Base-by-base conservation (phyloP, 2,888 invertebrate species). In the Heliconius ismenius region DNA sequence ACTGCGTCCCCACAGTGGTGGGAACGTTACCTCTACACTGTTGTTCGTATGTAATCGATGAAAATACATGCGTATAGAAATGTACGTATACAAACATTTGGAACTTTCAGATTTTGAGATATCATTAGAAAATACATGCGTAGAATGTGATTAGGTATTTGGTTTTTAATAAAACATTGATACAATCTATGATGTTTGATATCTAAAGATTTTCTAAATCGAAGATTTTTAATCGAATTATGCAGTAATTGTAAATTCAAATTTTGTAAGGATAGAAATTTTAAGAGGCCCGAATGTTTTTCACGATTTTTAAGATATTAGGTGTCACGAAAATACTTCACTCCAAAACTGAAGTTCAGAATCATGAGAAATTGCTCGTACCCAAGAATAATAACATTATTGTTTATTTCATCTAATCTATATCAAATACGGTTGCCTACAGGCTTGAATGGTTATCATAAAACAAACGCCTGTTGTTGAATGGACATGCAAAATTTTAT, bases 401-500 rank as follows among this genome's bases (percentile, higher is more conserved):
- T 60, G 2, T 70, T 32, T 69, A 58, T 21, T 60, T 67, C 68
- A 69, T 68, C 76, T 77, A 80, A 79, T 74, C 43, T 76, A 78
- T 74, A 68, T 39, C 65, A 83, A 78, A 79, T 76, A 79, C 68
- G 62, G 76, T 67, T 78, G 78, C 89, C 89, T 82, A 78, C 78
- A 85, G 90, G 90, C 87, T 79, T 82, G 86, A 89, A 87, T 86
- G 89, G 88, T 88, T 87, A 86, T 87, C 84, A 89, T 89, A 92
- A 91, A 91, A 90, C 91, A 91, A 90, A 89, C 84, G 84, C 86
- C 87, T 88, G 90, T 84, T 85, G 88, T 88, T 86, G 88, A 89
- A 92, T 90, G 89, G 88, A 89, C 89, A 88, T 88, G 91, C 89
- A 88, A 91, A 91, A 91, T 91, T 92, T 93, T 93, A 94, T 94